Conservation (phyloP, 2,888 invertebrate species). For the Brenthis hecate region DNA sequence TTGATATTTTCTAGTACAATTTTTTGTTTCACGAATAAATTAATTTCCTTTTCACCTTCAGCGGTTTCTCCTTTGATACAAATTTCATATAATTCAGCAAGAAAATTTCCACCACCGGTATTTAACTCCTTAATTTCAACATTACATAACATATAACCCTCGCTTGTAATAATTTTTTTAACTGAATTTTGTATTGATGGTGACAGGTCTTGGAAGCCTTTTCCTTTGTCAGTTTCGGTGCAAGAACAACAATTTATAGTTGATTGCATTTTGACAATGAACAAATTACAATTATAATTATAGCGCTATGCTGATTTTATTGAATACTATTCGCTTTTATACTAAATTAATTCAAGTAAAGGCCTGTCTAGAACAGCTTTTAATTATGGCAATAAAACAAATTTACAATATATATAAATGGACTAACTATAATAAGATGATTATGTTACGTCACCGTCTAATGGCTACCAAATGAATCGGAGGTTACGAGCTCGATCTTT, state of each 20-base stretch:
- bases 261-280: constrained; percentile 16
- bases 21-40: constrained; percentile 55
- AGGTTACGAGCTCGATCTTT: no score
- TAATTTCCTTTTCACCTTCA: constrained; percentile 48
- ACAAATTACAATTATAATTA: neutral
- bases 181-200: constrained; percentile 43
- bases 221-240: neutral
- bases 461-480: no score
- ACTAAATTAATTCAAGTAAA: constrained; percentile 2
- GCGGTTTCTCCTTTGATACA: constrained; percentile 53
- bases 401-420: no score
- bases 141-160: constrained; percentile 44
- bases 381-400: no score
- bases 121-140: constrained; percentile 42
- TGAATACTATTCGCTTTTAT: constrained; percentile 1
- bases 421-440: no score
- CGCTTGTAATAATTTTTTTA: constrained; percentile 40
- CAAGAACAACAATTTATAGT: constrained; percentile 2
- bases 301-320: neutral
- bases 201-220: constrained; percentile 29
- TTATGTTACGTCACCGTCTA: no score
- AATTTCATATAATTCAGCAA: constrained; percentile 51
- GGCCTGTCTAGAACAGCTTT: constrained; percentile 1
- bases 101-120: constrained; percentile 55
- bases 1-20: constrained; percentile 41